A percentile compares a stretch with the other conserved stretches of the same genome.
Conservation (phyloP, 2,888 invertebrate species). For the Eupithecia insigniata region DNA sequence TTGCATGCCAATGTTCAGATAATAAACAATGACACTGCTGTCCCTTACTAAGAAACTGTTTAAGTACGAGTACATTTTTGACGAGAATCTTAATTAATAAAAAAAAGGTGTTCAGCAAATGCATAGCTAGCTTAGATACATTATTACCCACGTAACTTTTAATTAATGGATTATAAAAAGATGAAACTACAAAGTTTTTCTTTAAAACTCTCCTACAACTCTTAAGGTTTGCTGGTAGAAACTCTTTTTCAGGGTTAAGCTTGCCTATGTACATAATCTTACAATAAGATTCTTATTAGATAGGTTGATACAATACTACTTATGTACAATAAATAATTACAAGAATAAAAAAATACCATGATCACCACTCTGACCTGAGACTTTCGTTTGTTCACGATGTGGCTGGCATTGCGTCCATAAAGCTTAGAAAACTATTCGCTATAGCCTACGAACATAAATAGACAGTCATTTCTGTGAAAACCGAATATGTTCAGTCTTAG, state of each 20-base stretch:
- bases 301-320: no score
- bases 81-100: neutral
- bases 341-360: no score
- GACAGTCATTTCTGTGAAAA: neutral
- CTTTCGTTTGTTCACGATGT: neutral
- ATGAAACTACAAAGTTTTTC: neutral
- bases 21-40: neutral
- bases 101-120: neutral
- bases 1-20: slow-evolving; percentile 1
- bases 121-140: no score
- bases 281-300: no score
- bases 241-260: no score
- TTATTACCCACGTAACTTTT: no score
- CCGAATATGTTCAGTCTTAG: slow-evolving; percentile 39
- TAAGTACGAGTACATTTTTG: neutral
- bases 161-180: neutral
- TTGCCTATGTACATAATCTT: no score
- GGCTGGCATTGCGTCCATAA: neutral
- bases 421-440: neutral
- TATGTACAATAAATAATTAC: no score
- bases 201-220: no score
- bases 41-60: neutral
- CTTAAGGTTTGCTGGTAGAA: no score
- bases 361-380: neutral
- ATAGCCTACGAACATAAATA: neutral